Base-by-base conservation (phyloP, 1,140 invertebrate species). In the Hesperophylax magnus region DNA sequence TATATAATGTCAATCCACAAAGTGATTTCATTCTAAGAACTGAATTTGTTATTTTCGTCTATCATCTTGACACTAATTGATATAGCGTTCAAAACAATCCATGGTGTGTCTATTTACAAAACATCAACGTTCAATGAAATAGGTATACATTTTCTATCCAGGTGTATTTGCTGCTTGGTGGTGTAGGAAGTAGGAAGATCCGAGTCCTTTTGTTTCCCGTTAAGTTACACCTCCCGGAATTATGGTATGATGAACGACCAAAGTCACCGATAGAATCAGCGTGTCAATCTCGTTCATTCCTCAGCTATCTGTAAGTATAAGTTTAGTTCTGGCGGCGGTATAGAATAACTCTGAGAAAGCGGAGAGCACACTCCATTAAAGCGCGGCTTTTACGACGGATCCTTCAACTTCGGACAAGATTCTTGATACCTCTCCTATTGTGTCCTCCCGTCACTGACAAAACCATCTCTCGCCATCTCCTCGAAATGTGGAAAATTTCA, bases 351-450 rank as follows among this genome's bases (percentile, higher is more conserved):
- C 18, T 1, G 18, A 47, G 39, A 47, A 47, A 31, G 69, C 52
- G 52, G 69, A 72, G 52, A 72, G 69, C 20, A 76, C 34, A 76
- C 72, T 56, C 72, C 56, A 76, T 76, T 76, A 76, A 76, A 58
- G 54, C 72, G 15, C 24, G 71, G 71, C 71, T 74, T 54, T 72
- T 54, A 27, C 69, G 72, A 20, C 17, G n/a, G 72, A 60, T 75
- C 24, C 54, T 61, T 60, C 72, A 76, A 76, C 72, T 76, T 76
- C 31, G 72, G 72, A 34, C 72, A 60, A 76, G 54, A 76, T 76
- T 76, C 54, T 76, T 76, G 72, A 61, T 76, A 76, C 72, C 54
- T 76, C 69, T 60, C 72, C 72, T 31, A 76, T 76, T 76, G 56
- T 76, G 72, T 22, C 52, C 47, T 34, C 63, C 9, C n/a, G 60